These are phyloP conservation scores for Ricordea florida DNA, from an alignment of 92 coral and sea anemone genomes.

Conservation along the genomic window DNA sequence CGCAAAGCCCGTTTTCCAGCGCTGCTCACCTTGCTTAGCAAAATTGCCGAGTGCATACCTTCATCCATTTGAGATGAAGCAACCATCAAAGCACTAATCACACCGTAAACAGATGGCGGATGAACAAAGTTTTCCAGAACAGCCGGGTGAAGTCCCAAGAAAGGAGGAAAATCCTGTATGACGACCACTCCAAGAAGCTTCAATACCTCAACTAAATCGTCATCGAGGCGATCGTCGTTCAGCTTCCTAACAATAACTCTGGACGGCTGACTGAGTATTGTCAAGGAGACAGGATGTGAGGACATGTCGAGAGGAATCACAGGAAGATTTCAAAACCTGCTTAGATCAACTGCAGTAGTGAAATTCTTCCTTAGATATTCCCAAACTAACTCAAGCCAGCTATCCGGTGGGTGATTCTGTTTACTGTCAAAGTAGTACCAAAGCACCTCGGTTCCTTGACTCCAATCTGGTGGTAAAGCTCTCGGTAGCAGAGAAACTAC, in stretches of 20 bases:
- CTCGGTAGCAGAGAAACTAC: conserved; percentile 44
- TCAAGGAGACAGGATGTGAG: conserved; percentile 21
- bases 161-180: conserved; percentile 48
- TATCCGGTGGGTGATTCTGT: conserved; percentile 55
- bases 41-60: neutral
- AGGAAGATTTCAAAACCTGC: conserved; percentile 50
- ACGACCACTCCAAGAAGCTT: conserved; percentile 45
- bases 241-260: conserved; percentile 28
- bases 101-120: conserved; percentile 53
- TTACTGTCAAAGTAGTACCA: conserved; percentile 53
- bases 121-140: conserved; percentile 44
- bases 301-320: conserved; percentile 49
- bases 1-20: conserved; percentile 47
- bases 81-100: conserved; percentile 43
- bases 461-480: conserved; percentile 54
- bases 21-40: neutral
- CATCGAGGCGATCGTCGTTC: neutral
- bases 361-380: conserved; percentile 61
- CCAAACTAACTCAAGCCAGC: conserved; percentile 80
- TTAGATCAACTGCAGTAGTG: conserved; percentile 3
- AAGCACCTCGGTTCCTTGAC: conserved; percentile 4
- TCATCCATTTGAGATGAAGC: neutral
- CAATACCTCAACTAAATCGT: neutral
- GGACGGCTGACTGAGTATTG: conserved; percentile 31
- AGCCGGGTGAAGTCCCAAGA: conserved; percentile 28